Base-by-base conservation (phyloP, 23 tunicate species). In the Ciona savignyi region DNA sequence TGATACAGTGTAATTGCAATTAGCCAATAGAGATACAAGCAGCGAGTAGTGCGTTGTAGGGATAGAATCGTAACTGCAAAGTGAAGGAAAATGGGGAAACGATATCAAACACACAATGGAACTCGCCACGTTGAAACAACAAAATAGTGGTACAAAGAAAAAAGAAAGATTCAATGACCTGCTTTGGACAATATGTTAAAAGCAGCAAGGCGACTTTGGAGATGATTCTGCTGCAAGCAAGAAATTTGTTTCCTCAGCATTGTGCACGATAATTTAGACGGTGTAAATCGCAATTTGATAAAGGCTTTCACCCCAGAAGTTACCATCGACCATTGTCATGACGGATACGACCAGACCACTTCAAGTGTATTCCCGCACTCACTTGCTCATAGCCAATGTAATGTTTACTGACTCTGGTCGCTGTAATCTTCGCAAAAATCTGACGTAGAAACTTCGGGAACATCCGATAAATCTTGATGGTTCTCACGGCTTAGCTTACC, bases 401-500 rank as follows among this genome's bases (percentile, higher is more conserved):
- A 34, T 4, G 28, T 4, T 73, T 48, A 82, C 73, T 88, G 96
- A 76, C 87, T 88, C 27, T 74, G 82, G 64, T 88, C 96, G 82
- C 87, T 82, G 65, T 77, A 88, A 71, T 87, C 86, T 87, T 87
- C 94, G 63, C 94, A 87, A 73, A 88, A 88, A 77, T 88, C 96
- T 1, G 96, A 88, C 35, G 96, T 88, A 32, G 96, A 88, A 1
- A 82, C 84, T 35, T 88, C 96, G 51, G 96, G 87, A 27, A 88
- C 96, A 73, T 88, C 96, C 0, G 96, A 88, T n/a, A 88, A 74
- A 1, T 88, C 87, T 19, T 73, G 84, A 24, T 68, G 81, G 23
- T 69, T 34, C 30, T 71, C 78, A 28, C 78, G 82, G 25, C 32
- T 72, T 1, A 30, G 20, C 71, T 84, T 84, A 0, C 71, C 82